A percentile compares a stretch with the other conserved stretches of the same genome.
These are phyloP conservation scores for Catharus bicknelli DNA, from an alignment of 2,113 vertebrate species.

Conservation along the genomic window DNA sequence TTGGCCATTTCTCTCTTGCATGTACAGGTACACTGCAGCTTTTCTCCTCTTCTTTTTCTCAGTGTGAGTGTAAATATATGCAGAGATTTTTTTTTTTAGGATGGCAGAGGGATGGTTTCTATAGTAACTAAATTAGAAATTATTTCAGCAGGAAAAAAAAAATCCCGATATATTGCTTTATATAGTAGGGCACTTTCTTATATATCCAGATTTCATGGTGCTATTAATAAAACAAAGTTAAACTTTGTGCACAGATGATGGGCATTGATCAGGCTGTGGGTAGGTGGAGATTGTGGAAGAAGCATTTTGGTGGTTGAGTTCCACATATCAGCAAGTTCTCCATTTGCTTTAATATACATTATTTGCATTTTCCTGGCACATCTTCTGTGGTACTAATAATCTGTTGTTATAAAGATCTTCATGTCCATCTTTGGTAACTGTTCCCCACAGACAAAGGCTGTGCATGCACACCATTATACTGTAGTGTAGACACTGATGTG, in stretches of 20 bases:
- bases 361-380: conserved; percentile 27
- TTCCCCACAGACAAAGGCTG: not conserved
- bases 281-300: conserved; percentile 12
- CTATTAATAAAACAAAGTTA: conserved; percentile 51
- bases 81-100: not conserved
- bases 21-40: not conserved
- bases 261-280: conserved; percentile 37
- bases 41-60: not conserved
- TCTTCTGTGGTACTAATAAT: not conserved
- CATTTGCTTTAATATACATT: conserved; percentile 15
- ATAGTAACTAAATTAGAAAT: conserved; percentile 70
- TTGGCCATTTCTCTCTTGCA: not conserved
- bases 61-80: not conserved
- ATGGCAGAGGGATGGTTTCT: conserved; percentile 57
- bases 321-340: not conserved
- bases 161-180: conserved; percentile 58
- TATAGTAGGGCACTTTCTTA: conserved; percentile 53
- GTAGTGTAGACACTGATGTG: not conserved
- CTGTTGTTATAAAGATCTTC: not conserved
- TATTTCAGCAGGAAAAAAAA: conserved; percentile 4
- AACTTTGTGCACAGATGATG: conserved; percentile 37
- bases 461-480: not conserved
- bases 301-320: conserved; percentile 11
- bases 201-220: conserved; percentile 45
- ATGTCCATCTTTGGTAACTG: conserved; percentile 50